These are phyloP conservation scores for Meloidogyne hapla DNA, from an alignment of 1,140 invertebrate genomes.

Conservation along the genomic window DNA sequence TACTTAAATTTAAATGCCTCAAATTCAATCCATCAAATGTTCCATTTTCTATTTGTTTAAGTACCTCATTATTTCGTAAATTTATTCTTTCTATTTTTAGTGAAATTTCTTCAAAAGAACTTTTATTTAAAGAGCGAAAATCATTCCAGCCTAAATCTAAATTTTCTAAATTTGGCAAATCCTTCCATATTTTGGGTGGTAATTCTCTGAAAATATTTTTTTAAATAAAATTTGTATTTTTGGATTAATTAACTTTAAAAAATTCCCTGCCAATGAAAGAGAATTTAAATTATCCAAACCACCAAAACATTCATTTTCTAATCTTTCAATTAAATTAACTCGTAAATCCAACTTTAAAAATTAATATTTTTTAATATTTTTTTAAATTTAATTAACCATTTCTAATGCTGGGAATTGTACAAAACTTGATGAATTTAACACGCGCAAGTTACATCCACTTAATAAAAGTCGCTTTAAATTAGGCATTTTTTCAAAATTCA, in stretches of 20 bases:
- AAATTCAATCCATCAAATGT: slow-evolving; percentile 32
- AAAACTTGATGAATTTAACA: slow-evolving; percentile 31
- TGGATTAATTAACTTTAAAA: slow-evolving; percentile 23
- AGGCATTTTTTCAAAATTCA: slow-evolving; percentile 26
- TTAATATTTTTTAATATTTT: not conserved
- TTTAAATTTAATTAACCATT: slow-evolving; percentile 27
- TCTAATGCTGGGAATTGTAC: slow-evolving; percentile 24
- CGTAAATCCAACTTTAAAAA: slow-evolving; percentile 41
- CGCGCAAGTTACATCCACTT: slow-evolving; percentile 41
- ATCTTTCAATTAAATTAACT: slow-evolving; percentile 43
- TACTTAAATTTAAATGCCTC: slow-evolving; percentile 38
- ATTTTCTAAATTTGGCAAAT: slow-evolving; percentile 31
- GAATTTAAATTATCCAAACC: slow-evolving; percentile 34
- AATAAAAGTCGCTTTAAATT: slow-evolving; percentile 33
- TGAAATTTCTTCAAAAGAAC: slow-evolving; percentile 29
- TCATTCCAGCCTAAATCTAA: slow-evolving; percentile 48
- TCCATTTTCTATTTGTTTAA: slow-evolving; percentile 31
- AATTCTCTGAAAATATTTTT: slow-evolving; percentile 13
- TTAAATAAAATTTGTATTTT: slow-evolving; percentile 11
- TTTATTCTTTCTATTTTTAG: slow-evolving; percentile 28
- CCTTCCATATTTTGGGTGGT: slow-evolving; percentile 33
- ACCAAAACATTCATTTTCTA: slow-evolving; percentile 32
- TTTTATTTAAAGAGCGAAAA: slow-evolving; percentile 25
- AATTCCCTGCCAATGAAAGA: slow-evolving; percentile 43
- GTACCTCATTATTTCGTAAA: slow-evolving; percentile 38